Evolutionary conservation across 2,113 vertebrate genomes (phyloP).

Genomic region (Plestiodon gilberti): DNA sequence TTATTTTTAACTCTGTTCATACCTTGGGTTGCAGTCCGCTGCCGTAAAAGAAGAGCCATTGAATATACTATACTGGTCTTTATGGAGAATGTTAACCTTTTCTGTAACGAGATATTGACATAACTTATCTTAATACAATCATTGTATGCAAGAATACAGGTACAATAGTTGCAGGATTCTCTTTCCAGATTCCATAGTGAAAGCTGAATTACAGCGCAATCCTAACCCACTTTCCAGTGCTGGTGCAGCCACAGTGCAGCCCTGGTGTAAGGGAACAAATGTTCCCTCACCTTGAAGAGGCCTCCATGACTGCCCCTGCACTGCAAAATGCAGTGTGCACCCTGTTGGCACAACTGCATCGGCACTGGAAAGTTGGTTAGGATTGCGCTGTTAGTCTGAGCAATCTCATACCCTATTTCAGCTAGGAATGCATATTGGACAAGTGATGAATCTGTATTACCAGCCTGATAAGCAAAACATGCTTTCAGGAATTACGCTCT

Average conservation of each 20-base stretch:
- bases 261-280: too few species aligned
- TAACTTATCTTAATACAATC: constrained; percentile 37
- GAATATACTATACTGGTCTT: constrained; percentile 62
- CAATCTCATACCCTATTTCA: constrained; percentile 77
- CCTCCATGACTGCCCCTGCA: too few species aligned
- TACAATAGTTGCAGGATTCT: constrained; percentile 31
- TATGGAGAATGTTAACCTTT: constrained; percentile 64
- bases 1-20: constrained; percentile 47
- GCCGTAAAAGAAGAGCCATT: constrained; percentile 71
- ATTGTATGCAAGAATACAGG: constrained; percentile 25
- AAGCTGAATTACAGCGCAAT: constrained; percentile 62
- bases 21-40: constrained; percentile 73
- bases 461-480: constrained; percentile 70
- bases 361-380: too few species aligned
- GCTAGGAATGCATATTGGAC: constrained; percentile 72
- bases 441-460: constrained; percentile 69
- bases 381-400: too few species aligned
- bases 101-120: constrained; percentile 52
- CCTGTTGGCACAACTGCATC: too few species aligned
- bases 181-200: constrained; percentile 77
- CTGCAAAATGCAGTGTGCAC: too few species aligned
- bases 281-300: too few species aligned
- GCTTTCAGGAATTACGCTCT: constrained; percentile 73
- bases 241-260: too few species aligned
- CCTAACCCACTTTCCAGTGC: too few species aligned